Evolutionary conservation across 2,888 invertebrate genomes (phyloP).

Genomic region (Phasia obesa): DNA sequence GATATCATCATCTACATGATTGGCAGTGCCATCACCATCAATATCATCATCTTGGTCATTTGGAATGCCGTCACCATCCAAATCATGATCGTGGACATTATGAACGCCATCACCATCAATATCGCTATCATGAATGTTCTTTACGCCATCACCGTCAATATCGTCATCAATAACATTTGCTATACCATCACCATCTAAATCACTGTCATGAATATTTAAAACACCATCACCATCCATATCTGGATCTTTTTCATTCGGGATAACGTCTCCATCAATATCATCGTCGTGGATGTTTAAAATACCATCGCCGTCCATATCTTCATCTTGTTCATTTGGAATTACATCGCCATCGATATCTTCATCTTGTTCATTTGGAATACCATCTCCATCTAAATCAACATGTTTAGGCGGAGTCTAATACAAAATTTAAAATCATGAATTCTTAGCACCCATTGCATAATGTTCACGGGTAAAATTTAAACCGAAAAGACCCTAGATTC

Average conservation of each 20-base stretch:
- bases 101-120: conserved; percentile 77
- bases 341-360: conserved; percentile 76
- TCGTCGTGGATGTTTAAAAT: conserved; percentile 72
- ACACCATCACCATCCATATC: conserved; percentile 75
- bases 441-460: conserved; percentile 43
- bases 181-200: conserved; percentile 80
- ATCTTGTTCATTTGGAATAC: conserved; percentile 77
- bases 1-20: conserved; percentile 75
- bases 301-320: conserved; percentile 74
- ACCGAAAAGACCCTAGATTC: conserved; percentile 64
- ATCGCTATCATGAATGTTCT: conserved; percentile 71
- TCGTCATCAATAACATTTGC: conserved; percentile 83
- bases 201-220: conserved; percentile 74
- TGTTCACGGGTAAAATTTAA: conserved; percentile 27
- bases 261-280: conserved; percentile 82
- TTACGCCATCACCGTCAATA: conserved; percentile 75
- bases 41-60: conserved; percentile 79
- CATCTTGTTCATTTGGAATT: conserved; percentile 76
- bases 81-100: conserved; percentile 80
- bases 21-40: conserved; percentile 77
- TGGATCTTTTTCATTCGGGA: conserved; percentile 82
- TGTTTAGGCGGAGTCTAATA: conserved; percentile 59
- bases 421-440: conserved; percentile 53
- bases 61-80: conserved; percentile 79
- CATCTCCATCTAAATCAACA: conserved; percentile 74